Evolutionary conservation across 2,888 invertebrate genomes (phyloP).

Genomic region (Oxyteleia sp.): DNA sequence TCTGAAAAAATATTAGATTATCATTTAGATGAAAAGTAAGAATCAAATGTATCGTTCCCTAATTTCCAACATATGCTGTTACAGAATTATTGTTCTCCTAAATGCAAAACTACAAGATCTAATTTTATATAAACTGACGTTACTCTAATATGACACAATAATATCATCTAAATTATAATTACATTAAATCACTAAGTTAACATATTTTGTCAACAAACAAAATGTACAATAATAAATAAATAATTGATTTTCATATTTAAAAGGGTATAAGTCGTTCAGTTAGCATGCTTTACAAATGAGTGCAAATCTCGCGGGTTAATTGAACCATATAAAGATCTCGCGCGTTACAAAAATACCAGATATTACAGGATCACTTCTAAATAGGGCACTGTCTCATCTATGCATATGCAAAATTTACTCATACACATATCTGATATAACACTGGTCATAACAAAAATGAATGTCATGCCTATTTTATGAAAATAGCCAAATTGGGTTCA

Average conservation of each 20-base stretch:
- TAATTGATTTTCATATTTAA: background rate
- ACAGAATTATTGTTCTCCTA: constrained; percentile 6
- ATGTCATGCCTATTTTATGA: no score
- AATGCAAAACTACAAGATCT: constrained; percentile 13
- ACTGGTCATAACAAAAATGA: no score
- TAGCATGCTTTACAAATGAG: constrained; percentile 64
- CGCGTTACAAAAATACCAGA: constrained; percentile 72
- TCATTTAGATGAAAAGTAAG: background rate
- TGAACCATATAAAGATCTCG: constrained; percentile 68
- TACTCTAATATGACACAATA: constrained; percentile 43
- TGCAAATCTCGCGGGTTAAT: constrained; percentile 54
- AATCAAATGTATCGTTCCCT: background rate
- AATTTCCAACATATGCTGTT: background rate
- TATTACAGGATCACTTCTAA: constrained; percentile 67
- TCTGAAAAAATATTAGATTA: background rate
- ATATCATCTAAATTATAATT: constrained; percentile 21
- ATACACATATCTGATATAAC: constrained; percentile 40
- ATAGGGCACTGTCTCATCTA: constrained; percentile 59
- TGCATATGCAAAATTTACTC: constrained; percentile 49
- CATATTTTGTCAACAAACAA: constrained; percentile 25
- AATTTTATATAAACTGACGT: constrained; percentile 3
- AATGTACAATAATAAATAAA: constrained; percentile 51
- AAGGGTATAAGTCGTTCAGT: constrained; percentile 5
- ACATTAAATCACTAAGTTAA: constrained; percentile 39
- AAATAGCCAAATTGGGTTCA: no score